Base-by-base conservation (phyloP, 2,888 invertebrate species). In the Brachyptera risi region DNA sequence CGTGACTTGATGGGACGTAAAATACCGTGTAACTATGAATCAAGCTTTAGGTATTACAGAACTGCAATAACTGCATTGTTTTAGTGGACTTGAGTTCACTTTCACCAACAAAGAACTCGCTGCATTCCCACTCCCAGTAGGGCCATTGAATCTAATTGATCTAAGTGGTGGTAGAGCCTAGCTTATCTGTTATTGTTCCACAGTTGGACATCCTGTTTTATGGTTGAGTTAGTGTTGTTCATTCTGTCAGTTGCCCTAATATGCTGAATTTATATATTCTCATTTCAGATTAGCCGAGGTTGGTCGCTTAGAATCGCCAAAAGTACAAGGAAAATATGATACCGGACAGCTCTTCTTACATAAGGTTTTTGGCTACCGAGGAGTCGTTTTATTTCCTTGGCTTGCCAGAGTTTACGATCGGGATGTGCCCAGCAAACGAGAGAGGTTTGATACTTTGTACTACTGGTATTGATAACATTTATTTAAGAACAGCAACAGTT, bases 341-440 rank as follows among this genome's bases (percentile, higher is more conserved):
- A 95, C 96, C 2, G 97, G 97, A 9, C 96, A 96, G 77, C 79
- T 97, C 64, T 96, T 99, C 75, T 79, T 99, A 58, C 99, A 99
- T 74, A 86, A 92, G 71, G 90, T 98, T 17, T 99, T 99, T 76
- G 97, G 97, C 15, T 99, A 99, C 74, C 83, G 98, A 68, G 98
- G 98, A 3, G 95, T 99, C 13, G 88, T 98, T 61, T 79, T 99
- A 56, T 98, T 98, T 74, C 96, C 98, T 1, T 98, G 98, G 96
- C 78, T 93, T 64, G 97, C 97, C 7, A 83, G 92, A 72, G 94
- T 97, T 1, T 97, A 95, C 72, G 97, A 98, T 72, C 82, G 96
- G 70, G 96, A 96, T 80, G 79, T 88, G 58, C 88, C 88, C 1
- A 84, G 81, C 69, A 86, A 86, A 72, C 83, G 81, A 69, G 83